Conservation (phyloP, 1,140 invertebrate genomes). For the Heliconius hermathena region DNA sequence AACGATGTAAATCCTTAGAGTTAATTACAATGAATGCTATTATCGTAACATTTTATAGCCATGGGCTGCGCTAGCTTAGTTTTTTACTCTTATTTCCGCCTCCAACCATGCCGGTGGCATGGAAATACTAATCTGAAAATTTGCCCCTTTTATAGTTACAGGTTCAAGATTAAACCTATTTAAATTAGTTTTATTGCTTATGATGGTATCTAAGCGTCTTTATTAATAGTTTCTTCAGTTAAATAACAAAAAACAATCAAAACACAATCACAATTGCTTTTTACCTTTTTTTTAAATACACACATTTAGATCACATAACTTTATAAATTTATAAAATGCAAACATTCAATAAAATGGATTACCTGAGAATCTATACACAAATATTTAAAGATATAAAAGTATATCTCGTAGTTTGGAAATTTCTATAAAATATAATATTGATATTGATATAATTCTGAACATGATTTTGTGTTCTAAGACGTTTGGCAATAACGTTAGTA, state of each 20-base stretch:
- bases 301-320: no score
- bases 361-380: no score
- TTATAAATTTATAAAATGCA: no score
- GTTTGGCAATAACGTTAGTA: background rate
- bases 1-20: background rate
- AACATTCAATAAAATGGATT: no score
- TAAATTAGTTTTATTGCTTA: background rate
- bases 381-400: no score
- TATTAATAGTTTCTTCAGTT: no score
- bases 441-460: background rate
- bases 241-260: no score
- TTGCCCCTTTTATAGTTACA: background rate
- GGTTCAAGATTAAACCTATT: background rate
- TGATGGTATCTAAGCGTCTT: no score
- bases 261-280: no score
- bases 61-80: background rate
- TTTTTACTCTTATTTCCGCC: background rate
- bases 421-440: no score
- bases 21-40: slow-evolving; percentile 3
- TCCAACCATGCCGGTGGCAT: background rate
- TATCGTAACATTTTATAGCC: slow-evolving; percentile 6
- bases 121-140: background rate
- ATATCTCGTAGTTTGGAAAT: no score
- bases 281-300: background rate
- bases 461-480: background rate